Conservation (phyloP, 2,888 invertebrate genomes). For the Emmelina monodactyla region DNA sequence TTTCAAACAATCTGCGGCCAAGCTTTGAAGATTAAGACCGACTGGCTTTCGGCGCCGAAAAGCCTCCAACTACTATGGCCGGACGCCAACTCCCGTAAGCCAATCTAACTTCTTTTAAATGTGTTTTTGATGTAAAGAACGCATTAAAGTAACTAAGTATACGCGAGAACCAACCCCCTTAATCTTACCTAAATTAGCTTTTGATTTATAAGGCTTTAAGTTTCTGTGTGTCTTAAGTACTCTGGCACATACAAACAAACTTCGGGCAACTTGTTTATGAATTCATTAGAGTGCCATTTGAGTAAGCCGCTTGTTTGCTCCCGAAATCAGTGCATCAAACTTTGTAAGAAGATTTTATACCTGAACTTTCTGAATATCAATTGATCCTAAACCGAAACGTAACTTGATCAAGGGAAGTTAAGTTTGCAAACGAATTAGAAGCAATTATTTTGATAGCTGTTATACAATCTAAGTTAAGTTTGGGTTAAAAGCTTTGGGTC, state of each 20-base stretch:
- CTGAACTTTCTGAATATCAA: too few relatives aligned
- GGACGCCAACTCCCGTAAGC: constrained; percentile 59
- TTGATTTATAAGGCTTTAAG: constrained; percentile 50
- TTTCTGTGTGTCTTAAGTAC: constrained; percentile 18
- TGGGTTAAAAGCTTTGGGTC: too few relatives aligned
- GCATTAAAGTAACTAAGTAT: constrained; percentile 36
- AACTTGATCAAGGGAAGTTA: too few relatives aligned
- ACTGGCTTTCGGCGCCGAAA: constrained; percentile 51
- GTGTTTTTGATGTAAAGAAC: constrained; percentile 66
- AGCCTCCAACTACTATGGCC: constrained; percentile 56
- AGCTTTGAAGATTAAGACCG: constrained; percentile 55
- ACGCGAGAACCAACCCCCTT: constrained; percentile 39
- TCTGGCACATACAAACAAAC: neutral
- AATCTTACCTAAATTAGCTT: constrained; percentile 56
- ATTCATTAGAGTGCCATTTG: constrained; percentile 1
- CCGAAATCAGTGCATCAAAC: too few relatives aligned
- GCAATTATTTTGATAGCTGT: too few relatives aligned
- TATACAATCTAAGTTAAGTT: too few relatives aligned
- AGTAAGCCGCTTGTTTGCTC: neutral
- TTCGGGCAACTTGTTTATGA: neutral
- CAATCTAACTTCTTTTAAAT: constrained; percentile 67
- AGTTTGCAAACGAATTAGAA: too few relatives aligned
- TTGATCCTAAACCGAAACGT: too few relatives aligned
- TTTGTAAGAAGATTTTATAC: too few relatives aligned
- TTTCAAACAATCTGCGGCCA: constrained; percentile 58